Evolutionary conservation across 2,113 vertebrate genomes (phyloP).

Genomic region (Cebus imitator): DNA sequence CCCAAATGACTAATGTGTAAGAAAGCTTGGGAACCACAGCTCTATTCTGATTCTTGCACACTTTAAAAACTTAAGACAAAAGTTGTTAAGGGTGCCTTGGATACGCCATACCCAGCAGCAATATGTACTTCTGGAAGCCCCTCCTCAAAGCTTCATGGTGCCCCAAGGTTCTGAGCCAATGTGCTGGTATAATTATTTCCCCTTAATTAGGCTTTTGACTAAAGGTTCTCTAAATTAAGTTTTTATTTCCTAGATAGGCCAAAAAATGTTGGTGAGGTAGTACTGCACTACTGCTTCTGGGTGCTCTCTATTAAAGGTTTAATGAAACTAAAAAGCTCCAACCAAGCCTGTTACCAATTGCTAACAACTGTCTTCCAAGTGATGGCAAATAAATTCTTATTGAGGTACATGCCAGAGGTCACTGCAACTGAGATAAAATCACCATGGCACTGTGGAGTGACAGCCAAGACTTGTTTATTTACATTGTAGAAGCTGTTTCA

Average conservation of each 20-base stretch:
- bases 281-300: not conserved
- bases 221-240: not conserved
- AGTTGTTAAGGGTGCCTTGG: not conserved
- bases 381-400: slow-evolving; percentile 29
- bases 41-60: slow-evolving; percentile 39
- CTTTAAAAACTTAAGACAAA: not conserved
- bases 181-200: not conserved
- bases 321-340: not conserved
- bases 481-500: slow-evolving; percentile 31
- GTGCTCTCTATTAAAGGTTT: not conserved
- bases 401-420: slow-evolving; percentile 1
- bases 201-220: not conserved
- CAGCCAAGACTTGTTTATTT: slow-evolving; percentile 30
- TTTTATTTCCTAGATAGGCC: slow-evolving; percentile 5
- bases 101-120: not conserved
- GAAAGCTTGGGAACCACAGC: not conserved
- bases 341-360: not conserved
- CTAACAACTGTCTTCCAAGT: slow-evolving; percentile 46
- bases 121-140: not conserved
- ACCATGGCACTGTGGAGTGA: not conserved
- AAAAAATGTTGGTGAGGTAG: not conserved
- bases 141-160: not conserved
- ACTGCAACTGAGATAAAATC: slow-evolving; percentile 24
- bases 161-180: not conserved
- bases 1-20: not conserved